phyloP scores from a whole-genome alignment of 2,113 vertebrate genomes.

The Solea solea region DNA sequence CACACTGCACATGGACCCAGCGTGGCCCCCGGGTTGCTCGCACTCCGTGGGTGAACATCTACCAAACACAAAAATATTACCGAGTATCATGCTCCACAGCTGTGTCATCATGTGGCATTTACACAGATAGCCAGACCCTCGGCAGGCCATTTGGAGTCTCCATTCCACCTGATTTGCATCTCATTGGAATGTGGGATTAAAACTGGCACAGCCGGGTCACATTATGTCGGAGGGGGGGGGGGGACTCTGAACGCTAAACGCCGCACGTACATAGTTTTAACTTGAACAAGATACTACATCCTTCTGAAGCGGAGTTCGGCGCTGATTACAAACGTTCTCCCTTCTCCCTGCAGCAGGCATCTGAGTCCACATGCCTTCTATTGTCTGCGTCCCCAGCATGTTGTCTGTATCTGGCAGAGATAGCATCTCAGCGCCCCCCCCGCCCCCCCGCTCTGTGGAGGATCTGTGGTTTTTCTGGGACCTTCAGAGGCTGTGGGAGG shows the following conservation, averaged over 20 bases:
- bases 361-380: conserved; percentile 61
- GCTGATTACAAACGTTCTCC: conserved; percentile 52
- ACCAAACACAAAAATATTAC: neutral
- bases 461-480: conserved; percentile 41
- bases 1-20: too few relatives aligned
- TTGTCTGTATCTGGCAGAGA: conserved; percentile 64
- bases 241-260: conserved; percentile 1
- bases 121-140: neutral
- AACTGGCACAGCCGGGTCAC: conserved; percentile 35
- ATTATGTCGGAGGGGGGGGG: conserved; percentile 32
- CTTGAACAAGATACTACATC: conserved; percentile 29
- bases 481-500: conserved; percentile 55
- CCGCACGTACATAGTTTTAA: conserved; percentile 29
- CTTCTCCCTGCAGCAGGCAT: neutral
- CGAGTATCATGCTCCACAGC: neutral
- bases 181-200: conserved; percentile 26
- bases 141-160: neutral
- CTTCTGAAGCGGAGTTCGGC: conserved; percentile 40
- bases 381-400: conserved; percentile 58
- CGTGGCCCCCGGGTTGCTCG: too few relatives aligned
- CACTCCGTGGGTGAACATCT: too few relatives aligned
- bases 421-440: conserved; percentile 74
- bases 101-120: neutral
- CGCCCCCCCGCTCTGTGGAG: conserved; percentile 31
- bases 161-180: conserved; percentile 38